Evolutionary conservation across 2,797 vertebrate species (phyloP).

Genomic region (Hippopotamyrus pictus): DNA sequence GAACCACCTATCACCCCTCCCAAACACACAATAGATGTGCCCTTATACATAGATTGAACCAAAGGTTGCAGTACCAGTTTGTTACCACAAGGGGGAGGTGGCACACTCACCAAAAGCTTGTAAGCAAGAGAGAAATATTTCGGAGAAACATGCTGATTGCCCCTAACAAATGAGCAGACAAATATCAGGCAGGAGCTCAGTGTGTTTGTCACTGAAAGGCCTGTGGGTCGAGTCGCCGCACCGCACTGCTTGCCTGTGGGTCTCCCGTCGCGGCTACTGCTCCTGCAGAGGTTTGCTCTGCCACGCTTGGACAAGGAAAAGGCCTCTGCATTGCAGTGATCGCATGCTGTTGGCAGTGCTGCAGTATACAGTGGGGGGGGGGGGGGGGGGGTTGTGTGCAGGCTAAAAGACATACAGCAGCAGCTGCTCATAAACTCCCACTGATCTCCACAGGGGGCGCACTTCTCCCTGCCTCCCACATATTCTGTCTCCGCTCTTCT

Average conservation of each 20-base stretch:
- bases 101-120: neutral
- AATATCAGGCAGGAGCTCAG: neutral
- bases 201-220: neutral
- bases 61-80: neutral
- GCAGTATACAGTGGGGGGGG: neutral
- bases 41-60: neutral
- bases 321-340: slow-evolving; percentile 25
- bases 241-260: neutral
- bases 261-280: neutral
- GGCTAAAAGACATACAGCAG: neutral
- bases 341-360: slow-evolving; percentile 5
- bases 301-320: neutral
- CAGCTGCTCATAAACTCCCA: neutral
- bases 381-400: neutral
- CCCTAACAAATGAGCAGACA: neutral
- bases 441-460: neutral
- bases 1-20: neutral
- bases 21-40: neutral
- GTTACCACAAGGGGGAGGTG: neutral
- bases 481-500: neutral
- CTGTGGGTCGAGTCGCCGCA: neutral
- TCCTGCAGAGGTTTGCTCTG: neutral
- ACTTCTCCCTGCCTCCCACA: neutral
- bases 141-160: neutral
- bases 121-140: neutral